Base-by-base conservation (phyloP, 2,888 invertebrate genomes). In the Eristalinus aeneus region DNA sequence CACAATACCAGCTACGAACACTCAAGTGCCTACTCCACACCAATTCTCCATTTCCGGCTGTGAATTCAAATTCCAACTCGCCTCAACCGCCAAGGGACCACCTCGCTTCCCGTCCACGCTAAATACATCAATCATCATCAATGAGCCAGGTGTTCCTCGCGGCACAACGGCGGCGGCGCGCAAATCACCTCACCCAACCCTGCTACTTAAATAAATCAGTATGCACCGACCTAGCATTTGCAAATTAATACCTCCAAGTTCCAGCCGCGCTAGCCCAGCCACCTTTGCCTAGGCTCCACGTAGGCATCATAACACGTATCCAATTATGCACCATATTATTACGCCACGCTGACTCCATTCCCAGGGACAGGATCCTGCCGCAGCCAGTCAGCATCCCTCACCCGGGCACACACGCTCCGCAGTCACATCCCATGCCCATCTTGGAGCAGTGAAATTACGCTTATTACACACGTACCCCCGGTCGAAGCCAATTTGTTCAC, bases 181-280 rank as follows among this genome's bases (percentile, higher is more conserved):
- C 73, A 71, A 77, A 82, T 77, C 81, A 63, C 69, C 65, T 77
- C 81, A 82, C 77, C 86, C 81, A 81, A 82, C 77, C 77, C 77
- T 77, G 86, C 77, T 82, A 82, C 82, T 86, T 82, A 86, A 86
- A 86, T 86, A 86, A 86, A 86, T 86, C 86, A 86, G 81, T 65
- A 86, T 74, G 77, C 73, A 32, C 61, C 71, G 82, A 74, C 69
- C 77, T 63, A 73, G 46, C 64, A 74, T 81, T 81, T 86, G 86
- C 86, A 86, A 86, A 86, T 86, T 81, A 86, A 86, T 86, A 86
- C 82, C 85, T 76, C 73, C 68, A 63, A 72, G 61, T 71, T 54
- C 46, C 39, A 46, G 31, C 39, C 61, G 63, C 31, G 10, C 39
- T 11, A 67, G 72, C 39, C 77, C 61, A 69, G 64, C 36, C 69